Evolutionary conservation across 2,113 vertebrate species (phyloP), one percentile per base, ranked within the genome.

Genomic region (Chaetura pelagica): DNA sequence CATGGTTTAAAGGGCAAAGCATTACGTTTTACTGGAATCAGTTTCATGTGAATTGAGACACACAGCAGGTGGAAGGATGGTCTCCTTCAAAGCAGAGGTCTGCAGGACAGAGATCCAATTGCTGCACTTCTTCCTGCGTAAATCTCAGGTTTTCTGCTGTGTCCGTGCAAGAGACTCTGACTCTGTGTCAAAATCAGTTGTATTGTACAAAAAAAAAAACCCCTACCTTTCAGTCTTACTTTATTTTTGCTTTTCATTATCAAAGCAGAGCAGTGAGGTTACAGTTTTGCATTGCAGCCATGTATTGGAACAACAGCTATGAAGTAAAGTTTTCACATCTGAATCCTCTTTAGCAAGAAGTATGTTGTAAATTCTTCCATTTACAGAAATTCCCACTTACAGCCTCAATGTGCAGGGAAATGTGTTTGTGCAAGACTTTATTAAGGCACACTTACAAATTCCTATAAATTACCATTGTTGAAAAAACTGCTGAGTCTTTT

Each of bases 91-190:
- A 71, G 61, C 84, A 64, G 71, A 94, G 79, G 58, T 48, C 44
- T 78, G 57, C 62, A 68, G 76, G 69, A 63, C 69, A 51, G 34
- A 90, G 23, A 35, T 86, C 14, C 67, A 46, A 2, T 24, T 59
- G 64, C 72, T 94, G 35, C 32, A 20, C 51, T 69, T 62, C 59
- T 71, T 46, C 35, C 68, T 77, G 35, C 6, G 0, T 40, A 79
- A 58, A 85, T 87, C 84, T 96, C 87, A 94, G 78, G 76, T 90
- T 93, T 96, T 84, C 69, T 80, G 62, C 89, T 48, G 12, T 21
- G 17, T 46, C 82, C 2, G 1, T 71, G 58, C 66, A 80, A 73
- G 46, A 57, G 51, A 51, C 34, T 24, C 24, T 40, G 55, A 58
- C 34, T 90, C 30, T 46, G 1, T n/a, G 19, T 86, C 30, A 54